Base-by-base conservation (phyloP, 2,797 vertebrate genomes). In the Adrianichthys oophorus region DNA sequence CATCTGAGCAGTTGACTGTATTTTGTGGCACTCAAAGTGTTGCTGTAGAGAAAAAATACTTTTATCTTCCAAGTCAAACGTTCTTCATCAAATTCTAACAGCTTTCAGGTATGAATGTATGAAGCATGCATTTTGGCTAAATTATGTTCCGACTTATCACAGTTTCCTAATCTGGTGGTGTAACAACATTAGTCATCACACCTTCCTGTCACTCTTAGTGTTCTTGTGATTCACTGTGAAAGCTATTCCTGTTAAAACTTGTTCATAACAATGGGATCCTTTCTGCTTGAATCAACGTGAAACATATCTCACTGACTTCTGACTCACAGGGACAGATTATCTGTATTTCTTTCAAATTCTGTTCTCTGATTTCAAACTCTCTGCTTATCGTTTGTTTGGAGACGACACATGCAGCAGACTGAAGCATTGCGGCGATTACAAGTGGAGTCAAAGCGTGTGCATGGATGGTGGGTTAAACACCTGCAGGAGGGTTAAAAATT, bases 41-140 rank as follows among this genome's bases (percentile, higher is more conserved):
- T 47, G 44, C 69, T 41, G 44, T 21, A n/a, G 54, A 73, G 44
- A 56, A 62, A 76, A 76, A 78, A 17, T 41, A 54, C 5, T 5
- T 52, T 16, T 65, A 60, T 46, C 58, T 56, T 72, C 57, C 70
- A 72, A 75, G 67, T 78, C 74, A 73, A 74, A 50, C 47, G 56
- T 43, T 43, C 60, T 73, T 76, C n/a, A 19, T 81, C 56, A 52
- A 63, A 76, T 78, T 78, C 44, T 59, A 66, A 44, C 55, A 64
- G 80, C 72, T 69, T 72, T 53, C 45, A 72, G 71, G 62, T 53
- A 74, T 68, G 64, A 76, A 61, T 78, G 26, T 26, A 26, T 26
- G 26, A 26, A 26, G 29, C 29, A 10, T 7, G 8, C 1, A 32
- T 32, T 32, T 32, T 32, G 8, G 29, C 29, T 32, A 32, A 32